These are phyloP conservation scores for Tetrax tetrax DNA, from an alignment of 2,113 vertebrate species.

Conservation along the genomic window DNA sequence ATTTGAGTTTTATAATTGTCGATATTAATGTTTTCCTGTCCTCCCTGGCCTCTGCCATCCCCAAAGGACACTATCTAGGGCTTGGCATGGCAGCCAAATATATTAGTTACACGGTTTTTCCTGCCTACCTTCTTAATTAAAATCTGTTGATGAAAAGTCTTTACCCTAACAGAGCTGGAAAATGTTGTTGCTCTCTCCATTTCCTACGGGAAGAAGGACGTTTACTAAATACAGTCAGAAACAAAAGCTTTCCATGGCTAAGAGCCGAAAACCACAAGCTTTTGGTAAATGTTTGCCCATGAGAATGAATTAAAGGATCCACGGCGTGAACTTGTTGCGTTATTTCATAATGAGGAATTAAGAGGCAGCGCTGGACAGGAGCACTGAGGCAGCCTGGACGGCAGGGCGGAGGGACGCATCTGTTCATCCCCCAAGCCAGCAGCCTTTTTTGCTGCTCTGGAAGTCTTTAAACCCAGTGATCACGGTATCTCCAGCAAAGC, in stretches of 20 bases:
- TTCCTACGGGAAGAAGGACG: background rate
- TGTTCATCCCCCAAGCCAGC: background rate
- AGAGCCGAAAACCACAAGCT: background rate
- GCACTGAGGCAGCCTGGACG: fast-evolving
- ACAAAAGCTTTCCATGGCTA: background rate
- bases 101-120: background rate
- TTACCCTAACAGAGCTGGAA: background rate
- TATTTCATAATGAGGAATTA: background rate
- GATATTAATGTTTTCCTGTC: background rate
- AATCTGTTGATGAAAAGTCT: background rate
- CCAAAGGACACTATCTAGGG: fast-evolving
- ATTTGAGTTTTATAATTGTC: background rate
- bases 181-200: background rate
- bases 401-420: background rate
- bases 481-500: background rate
- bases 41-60: background rate
- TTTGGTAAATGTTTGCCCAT: background rate
- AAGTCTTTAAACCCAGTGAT: background rate
- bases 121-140: background rate
- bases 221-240: background rate
- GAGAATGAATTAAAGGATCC: background rate
- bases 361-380: background rate
- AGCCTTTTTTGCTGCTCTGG: background rate
- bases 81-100: background rate
- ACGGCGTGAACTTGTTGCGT: background rate